Percentiles rank a stretch among this genome's conserved stretches.
Conservation (phyloP, 2,113 vertebrate species). For the Colistium nudipinnis region DNA sequence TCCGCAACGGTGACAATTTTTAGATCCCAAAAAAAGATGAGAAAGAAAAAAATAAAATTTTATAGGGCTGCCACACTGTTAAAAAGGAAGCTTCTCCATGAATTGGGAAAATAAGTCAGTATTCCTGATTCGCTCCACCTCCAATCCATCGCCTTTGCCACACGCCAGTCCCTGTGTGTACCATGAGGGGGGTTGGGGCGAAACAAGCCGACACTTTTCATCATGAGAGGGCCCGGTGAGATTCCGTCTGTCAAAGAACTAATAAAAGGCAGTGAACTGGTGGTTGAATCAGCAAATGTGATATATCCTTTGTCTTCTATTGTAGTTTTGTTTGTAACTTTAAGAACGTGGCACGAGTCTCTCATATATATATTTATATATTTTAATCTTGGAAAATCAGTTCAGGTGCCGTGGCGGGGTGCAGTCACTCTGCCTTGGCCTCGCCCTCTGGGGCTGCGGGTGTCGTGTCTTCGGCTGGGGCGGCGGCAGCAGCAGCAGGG, state of each 20-base stretch:
- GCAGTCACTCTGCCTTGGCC: conserved; percentile 87
- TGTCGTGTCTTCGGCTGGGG: conserved; percentile 76
- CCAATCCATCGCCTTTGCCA: conserved; percentile 67
- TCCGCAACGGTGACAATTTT: conserved; percentile 60
- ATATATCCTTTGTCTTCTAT: conserved; percentile 79
- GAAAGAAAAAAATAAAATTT: conserved; percentile 67
- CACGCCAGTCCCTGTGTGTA: conserved; percentile 68
- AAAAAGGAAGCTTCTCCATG: conserved; percentile 72
- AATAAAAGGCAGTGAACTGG: conserved; percentile 82
- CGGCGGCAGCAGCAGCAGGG: conserved; percentile 20
- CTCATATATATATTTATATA: conserved; percentile 86
- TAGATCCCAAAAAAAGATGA: conserved; percentile 73
- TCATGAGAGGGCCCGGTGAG: conserved; percentile 73
- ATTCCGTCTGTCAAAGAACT: conserved; percentile 73
- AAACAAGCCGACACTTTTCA: conserved; percentile 53
- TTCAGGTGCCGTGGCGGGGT: conserved; percentile 67
- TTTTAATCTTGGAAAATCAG: conserved; percentile 85
- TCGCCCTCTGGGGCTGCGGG: conserved; percentile 78
- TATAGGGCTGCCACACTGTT: conserved; percentile 79
- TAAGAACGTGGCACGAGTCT: conserved; percentile 83
- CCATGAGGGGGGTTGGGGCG: conserved; percentile 71
- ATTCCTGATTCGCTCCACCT: conserved; percentile 74
- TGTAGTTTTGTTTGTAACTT: conserved; percentile 80
- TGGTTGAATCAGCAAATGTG: conserved; percentile 81
- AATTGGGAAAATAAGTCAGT: conserved; percentile 75